Evolutionary conservation across 2,113 vertebrate species (phyloP).

Genomic region (Mastomys coucha): DNA sequence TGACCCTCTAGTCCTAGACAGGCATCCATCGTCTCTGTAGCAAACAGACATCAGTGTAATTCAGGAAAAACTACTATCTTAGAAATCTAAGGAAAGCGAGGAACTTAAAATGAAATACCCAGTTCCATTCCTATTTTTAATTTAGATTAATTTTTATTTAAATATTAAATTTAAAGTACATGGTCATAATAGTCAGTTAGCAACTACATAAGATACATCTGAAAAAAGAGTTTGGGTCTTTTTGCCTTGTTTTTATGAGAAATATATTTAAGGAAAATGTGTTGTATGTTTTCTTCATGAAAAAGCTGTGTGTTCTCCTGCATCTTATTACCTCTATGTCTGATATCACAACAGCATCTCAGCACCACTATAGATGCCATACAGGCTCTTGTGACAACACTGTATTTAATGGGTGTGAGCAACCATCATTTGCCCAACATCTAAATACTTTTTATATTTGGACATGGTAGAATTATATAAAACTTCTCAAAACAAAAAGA

Average conservation of each 20-base stretch:
- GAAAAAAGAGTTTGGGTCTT: background rate
- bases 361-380: background rate
- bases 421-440: background rate
- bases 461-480: slow-evolving; percentile 8
- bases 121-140: slow-evolving; percentile 2
- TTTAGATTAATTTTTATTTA: background rate
- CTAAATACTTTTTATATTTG: background rate
- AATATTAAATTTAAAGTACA: background rate
- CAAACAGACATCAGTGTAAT: slow-evolving; percentile 1
- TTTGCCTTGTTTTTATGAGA: slow-evolving; percentile 36
- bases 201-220: background rate
- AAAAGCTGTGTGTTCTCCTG: slow-evolving; percentile 2
- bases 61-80: background rate
- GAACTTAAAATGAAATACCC: slow-evolving; percentile 32
- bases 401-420: background rate
- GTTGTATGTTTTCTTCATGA: background rate
- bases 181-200: too few species aligned
- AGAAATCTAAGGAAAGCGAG: slow-evolving; percentile 19
- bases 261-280: slow-evolving; percentile 6
- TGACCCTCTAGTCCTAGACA: background rate
- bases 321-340: background rate
- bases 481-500: slow-evolving; percentile 54
- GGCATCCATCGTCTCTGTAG: background rate
- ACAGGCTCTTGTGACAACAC: background rate
- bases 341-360: background rate